phyloP scores from a whole-genome alignment of 2,888 invertebrate species.

The Anticlea derivata region DNA sequence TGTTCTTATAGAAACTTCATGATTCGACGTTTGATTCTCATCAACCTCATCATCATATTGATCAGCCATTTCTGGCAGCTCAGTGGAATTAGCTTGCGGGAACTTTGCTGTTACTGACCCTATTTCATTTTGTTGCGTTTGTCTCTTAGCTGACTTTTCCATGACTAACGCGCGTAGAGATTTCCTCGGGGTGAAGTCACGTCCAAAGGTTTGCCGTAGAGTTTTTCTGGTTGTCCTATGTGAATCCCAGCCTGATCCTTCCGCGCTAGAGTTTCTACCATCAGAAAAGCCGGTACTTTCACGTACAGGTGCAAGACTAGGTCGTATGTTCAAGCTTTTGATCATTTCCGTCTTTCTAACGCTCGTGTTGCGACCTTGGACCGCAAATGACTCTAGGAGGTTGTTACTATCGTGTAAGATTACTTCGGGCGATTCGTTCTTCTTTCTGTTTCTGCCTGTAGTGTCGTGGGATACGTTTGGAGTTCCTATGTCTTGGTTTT shows the following conservation, averaged over 20 bases:
- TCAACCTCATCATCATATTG: slow-evolving; percentile 36
- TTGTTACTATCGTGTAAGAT: slow-evolving; percentile 49
- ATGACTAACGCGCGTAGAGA: slow-evolving; percentile 70
- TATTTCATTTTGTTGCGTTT: slow-evolving; percentile 45
- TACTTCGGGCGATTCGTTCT: slow-evolving; percentile 58
- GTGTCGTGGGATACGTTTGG: slow-evolving; percentile 52
- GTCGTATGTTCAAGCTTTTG: slow-evolving; percentile 44
- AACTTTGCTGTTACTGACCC: slow-evolving; percentile 45
- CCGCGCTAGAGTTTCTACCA: slow-evolving; percentile 61
- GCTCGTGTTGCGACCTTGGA: slow-evolving; percentile 52
- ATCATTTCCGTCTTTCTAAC: slow-evolving; percentile 55
- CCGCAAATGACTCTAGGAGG: slow-evolving; percentile 48
- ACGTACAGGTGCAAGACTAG: slow-evolving; percentile 52
- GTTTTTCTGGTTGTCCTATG: slow-evolving; percentile 73
- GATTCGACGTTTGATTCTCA: slow-evolving; percentile 42
- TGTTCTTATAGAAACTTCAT: slow-evolving; percentile 52
- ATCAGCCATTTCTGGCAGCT: slow-evolving; percentile 41
- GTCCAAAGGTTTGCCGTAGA: slow-evolving; percentile 68
- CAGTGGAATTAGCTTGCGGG: slow-evolving; percentile 54
- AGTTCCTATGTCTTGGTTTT: slow-evolving; percentile 32
- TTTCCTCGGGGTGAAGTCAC: slow-evolving; percentile 67
- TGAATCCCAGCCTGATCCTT: slow-evolving; percentile 75
- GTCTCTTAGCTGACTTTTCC: slow-evolving; percentile 69
- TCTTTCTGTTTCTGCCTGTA: slow-evolving; percentile 50
- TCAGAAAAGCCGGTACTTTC: slow-evolving; percentile 57